Evolutionary conservation across 2,888 invertebrate species (phyloP).

Genomic region (Folsomia candida): DNA sequence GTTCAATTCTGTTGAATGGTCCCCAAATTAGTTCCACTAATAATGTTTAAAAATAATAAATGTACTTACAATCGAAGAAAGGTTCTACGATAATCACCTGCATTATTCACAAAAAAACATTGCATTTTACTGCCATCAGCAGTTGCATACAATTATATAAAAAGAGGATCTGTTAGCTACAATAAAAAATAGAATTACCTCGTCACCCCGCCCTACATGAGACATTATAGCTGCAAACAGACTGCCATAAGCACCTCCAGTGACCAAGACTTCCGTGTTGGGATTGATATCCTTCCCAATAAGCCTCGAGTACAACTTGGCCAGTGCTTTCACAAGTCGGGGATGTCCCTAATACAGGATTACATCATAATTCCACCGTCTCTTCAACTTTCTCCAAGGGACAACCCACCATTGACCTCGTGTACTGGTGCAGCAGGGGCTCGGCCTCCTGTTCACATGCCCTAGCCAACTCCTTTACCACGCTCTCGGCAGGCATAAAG

Average conservation of each 20-base stretch:
- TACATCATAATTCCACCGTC: background rate
- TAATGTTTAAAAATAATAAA: too few relatives aligned
- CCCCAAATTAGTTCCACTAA: too few relatives aligned
- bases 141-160: too few relatives aligned
- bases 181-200: slow-evolving; percentile 41
- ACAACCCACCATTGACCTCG: slow-evolving; percentile 82
- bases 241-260: slow-evolving; percentile 92
- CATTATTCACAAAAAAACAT: slow-evolving; percentile 1
- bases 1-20: too few relatives aligned
- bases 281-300: slow-evolving; percentile 76
- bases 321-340: slow-evolving; percentile 76
- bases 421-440: slow-evolving; percentile 83
- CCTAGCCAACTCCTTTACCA: slow-evolving; percentile 68
- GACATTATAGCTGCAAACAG: slow-evolving; percentile 78
- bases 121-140: too few relatives aligned
- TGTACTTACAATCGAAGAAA: slow-evolving; percentile 47
- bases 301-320: slow-evolving; percentile 79
- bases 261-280: slow-evolving; percentile 80
- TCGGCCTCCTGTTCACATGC: slow-evolving; percentile 65
- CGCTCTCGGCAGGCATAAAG: slow-evolving; percentile 67
- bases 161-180: too few relatives aligned
- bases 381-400: background rate
- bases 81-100: slow-evolving; percentile 50
- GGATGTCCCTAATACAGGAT: slow-evolving; percentile 75
- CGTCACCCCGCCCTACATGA: slow-evolving; percentile 45